These are phyloP conservation scores for Ondatra zibethicus DNA, from an alignment of 2,113 vertebrate genomes.

Conservation along the genomic window DNA sequence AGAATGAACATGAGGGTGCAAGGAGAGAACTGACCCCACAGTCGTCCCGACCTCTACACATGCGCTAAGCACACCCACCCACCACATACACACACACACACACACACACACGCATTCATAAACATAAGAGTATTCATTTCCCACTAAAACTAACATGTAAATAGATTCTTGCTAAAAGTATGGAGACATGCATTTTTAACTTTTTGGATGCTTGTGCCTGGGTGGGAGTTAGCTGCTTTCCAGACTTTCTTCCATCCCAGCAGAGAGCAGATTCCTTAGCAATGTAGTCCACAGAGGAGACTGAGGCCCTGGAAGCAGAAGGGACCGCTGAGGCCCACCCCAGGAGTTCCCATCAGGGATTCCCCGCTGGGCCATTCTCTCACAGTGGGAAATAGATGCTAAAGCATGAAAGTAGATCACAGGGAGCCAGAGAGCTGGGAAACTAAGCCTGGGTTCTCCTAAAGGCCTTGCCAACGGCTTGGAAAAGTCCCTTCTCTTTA, in stretches of 20 bases:
- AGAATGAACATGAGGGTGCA: background rate
- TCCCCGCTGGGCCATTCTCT: background rate
- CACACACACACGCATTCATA: background rate
- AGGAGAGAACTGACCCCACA: background rate
- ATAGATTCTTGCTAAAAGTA: background rate
- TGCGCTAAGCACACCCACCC: background rate
- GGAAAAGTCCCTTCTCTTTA: background rate
- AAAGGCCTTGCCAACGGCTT: background rate
- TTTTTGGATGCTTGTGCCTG: background rate
- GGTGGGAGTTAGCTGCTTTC: background rate
- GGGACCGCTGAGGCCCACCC: background rate
- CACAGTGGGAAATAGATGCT: background rate
- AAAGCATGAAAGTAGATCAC: accelerated
- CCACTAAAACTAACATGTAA: conserved; percentile 1
- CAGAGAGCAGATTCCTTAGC: background rate
- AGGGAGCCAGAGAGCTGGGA: background rate
- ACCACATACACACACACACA: background rate
- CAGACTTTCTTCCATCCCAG: too few relatives aligned
- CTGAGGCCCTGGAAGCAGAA: background rate
- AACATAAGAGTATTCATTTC: background rate
- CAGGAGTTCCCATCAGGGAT: background rate
- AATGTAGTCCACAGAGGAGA: background rate
- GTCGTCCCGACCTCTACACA: background rate
- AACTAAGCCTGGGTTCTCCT: background rate
- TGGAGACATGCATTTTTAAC: background rate